These are phyloP conservation scores for Caenorhabditis auriculariae DNA, from an alignment of 2,888 invertebrate species.

Conservation along the genomic window DNA sequence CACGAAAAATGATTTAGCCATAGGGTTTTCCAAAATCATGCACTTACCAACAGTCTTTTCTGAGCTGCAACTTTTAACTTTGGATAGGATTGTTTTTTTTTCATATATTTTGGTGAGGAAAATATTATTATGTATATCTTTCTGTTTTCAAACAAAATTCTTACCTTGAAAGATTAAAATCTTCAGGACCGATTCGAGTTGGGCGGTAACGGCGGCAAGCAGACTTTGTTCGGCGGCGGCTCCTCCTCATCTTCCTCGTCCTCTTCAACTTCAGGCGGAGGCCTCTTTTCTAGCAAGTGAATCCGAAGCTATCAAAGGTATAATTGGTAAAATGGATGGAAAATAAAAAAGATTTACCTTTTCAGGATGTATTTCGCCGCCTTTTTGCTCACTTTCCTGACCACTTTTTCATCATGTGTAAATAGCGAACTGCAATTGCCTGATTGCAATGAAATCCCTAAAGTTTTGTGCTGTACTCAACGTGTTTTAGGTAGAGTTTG, in stretches of 20 bases:
- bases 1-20: too few species aligned
- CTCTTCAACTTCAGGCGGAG: constrained; percentile 33
- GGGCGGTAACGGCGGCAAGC: constrained; percentile 20
- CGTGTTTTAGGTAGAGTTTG: constrained; percentile 58
- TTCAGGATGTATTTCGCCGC: constrained; percentile 27
- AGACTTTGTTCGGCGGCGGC: constrained; percentile 16
- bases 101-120: too few species aligned
- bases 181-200: constrained; percentile 30
- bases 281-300: constrained; percentile 45
- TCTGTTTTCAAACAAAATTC: too few species aligned
- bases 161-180: too few species aligned
- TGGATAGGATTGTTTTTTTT: too few species aligned
- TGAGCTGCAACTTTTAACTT: too few species aligned
- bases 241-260: constrained; percentile 27
- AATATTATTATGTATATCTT: too few species aligned
- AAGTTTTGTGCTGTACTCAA: constrained; percentile 60
- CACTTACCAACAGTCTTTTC: too few species aligned
- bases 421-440: constrained; percentile 45
- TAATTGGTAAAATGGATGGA: too few species aligned
- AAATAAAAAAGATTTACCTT: too few species aligned
- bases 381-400: constrained; percentile 18
- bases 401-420: constrained; percentile 14
- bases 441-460: constrained; percentile 55
- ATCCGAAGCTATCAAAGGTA: too few species aligned
- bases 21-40: too few species aligned